phyloP scores from a whole-genome alignment of 2,888 invertebrate species.

The Leptinotarsa juncta region DNA sequence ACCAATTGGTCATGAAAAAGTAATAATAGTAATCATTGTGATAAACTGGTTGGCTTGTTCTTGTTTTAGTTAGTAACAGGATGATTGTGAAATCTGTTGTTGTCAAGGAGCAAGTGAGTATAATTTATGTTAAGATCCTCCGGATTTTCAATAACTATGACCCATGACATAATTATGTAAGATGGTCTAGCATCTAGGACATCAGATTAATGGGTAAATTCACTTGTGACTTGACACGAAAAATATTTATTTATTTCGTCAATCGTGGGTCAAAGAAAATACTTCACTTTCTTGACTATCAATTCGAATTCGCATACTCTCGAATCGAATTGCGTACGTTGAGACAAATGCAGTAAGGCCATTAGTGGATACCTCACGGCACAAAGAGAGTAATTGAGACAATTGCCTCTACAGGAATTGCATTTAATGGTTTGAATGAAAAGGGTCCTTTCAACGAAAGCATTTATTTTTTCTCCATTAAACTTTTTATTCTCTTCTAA shows the following conservation, averaged over 20 bases:
- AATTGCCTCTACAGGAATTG: constrained; percentile 32
- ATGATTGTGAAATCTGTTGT: too few relatives aligned
- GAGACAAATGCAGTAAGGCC: constrained; percentile 13
- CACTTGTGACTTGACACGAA: too few relatives aligned
- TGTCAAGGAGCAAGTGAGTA: too few relatives aligned
- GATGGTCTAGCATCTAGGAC: too few relatives aligned
- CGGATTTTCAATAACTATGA: too few relatives aligned
- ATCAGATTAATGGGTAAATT: too few relatives aligned
- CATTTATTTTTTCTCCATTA: constrained; percentile 18
- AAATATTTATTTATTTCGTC: not conserved
- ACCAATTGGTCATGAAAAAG: too few relatives aligned
- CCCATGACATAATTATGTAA: too few relatives aligned
- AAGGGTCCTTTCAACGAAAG: constrained; percentile 5
- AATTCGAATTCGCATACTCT: not conserved
- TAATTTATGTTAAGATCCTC: too few relatives aligned
- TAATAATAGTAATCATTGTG: too few relatives aligned
- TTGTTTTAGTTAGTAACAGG: too few relatives aligned
- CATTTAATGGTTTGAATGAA: constrained; percentile 28
- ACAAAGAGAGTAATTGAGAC: constrained; percentile 34
- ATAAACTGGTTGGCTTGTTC: too few relatives aligned
- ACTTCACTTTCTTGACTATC: not conserved
- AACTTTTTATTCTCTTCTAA: not conserved
- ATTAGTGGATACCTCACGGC: constrained; percentile 25
- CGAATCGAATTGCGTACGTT: constrained; percentile 16
- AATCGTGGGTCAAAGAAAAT: not conserved